Base-by-base conservation (phyloP, 2,797 vertebrate genomes). In the Rachycentron canadum region DNA sequence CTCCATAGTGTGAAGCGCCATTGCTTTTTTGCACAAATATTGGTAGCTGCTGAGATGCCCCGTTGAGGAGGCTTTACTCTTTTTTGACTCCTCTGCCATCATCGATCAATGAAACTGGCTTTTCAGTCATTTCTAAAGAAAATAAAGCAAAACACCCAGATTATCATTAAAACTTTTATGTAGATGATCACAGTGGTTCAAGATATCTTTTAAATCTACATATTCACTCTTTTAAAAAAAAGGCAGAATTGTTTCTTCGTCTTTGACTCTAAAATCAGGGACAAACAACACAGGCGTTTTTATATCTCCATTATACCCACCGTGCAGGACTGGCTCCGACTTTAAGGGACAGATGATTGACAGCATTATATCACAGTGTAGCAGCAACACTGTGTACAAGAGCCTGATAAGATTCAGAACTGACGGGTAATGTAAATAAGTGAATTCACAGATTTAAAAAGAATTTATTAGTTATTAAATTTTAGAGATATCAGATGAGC, bases 11-110 rank as follows among this genome's bases (percentile, higher is more conserved):
- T n/a, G 25, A 8, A 84, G 73, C 66, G 78, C 62, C 82, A 76
- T 73, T 17, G 60, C 10, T 45, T 76, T 87, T 64, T 86, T 80
- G 36, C 69, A 86, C 36, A 89, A 40, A 69, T 69, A 84, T 4
- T 76, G 11, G 52, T 86, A 72, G 59, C 86, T 90, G 41, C 45
- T 76, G 12, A 90, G 47, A 38, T 86, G 76, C 10, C 79, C 78
- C 12, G 30, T 11, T 0, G 72, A 83, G 19, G 70, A 3, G 16
- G 49, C 21, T 67, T 77, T 88, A 34, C 6, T 73, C 55, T 41
- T 64, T 36, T 65, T 73, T 16, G 63, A 71, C 0, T 4, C 17
- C 43, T 79, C 40, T 3, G 77, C 56, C 89, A 88, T 90, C n/a
- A 16, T 53, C 53, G 47, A 47, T 2, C 21, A 10, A 30, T 6